Evolutionary conservation across 2,888 invertebrate genomes (phyloP), one percentile per base, ranked within the genome.

Genomic region (Heteropelma amictum): DNA sequence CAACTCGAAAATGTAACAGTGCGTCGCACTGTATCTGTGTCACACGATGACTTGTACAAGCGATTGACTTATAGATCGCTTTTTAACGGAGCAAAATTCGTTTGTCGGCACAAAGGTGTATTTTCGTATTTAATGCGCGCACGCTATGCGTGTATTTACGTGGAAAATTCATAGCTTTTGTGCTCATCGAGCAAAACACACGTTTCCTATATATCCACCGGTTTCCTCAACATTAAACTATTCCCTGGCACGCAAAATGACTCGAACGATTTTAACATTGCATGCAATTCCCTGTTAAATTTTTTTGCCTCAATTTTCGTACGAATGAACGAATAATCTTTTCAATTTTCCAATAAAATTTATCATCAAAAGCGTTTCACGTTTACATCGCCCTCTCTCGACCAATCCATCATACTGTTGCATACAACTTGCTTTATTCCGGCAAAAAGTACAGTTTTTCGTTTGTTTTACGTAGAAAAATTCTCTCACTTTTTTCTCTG

Each of bases 321-420:
- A 54, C 33, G 17, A 30, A 21, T 33, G 54, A 19, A 17, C 14
- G 8, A 35, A 54, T 28, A 65, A 67, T 70, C 53, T 33, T 61
- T 70, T 54, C n/a, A n/a, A n/a, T n/a, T 53, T 56, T 61, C 47
- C 61, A 49, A 75, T 70, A 69, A n/a, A n/a, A n/a, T n/a, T n/a
- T 70, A 67, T 61, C 53, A 19, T 3, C 26, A 12, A 38, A 64
- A n/a, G 23, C 14, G 40, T 40, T 14, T 64, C 26, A 19, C 35
- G 6, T 19, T 12, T 28, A 23, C 28, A 38, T 56, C n/a, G 51
- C 40, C 23, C 26, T 38, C 28, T 23, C 12, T 56, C 12, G 35
- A 7, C 63, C 40, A 5, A 19, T 51, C 28, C 14, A 23, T 26
- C 35, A 10, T 3, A 40, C 33, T 3, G n/a, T 38, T 49, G 40